Evolutionary conservation across 2,113 vertebrate genomes (phyloP), one percentile per base, ranked within the genome.

Genomic region (Gallinago paraguaiae): DNA sequence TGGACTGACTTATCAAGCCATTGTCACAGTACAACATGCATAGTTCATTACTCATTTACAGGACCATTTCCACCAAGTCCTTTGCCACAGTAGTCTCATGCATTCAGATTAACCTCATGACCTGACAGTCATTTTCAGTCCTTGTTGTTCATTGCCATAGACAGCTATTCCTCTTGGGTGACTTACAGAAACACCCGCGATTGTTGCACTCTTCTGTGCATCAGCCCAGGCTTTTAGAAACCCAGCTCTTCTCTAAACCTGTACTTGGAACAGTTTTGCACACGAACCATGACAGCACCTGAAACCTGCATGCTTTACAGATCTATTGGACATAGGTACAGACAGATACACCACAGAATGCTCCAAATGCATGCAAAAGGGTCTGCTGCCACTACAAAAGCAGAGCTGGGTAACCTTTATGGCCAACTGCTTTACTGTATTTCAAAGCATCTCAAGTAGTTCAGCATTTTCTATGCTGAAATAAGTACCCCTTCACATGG

Each of bases 301-400:
- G 41, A 27, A 77, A 75, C 28, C 48, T 35, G 24, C 2, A 41
- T 92, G 77, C 77, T 77, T 63, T 71, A 45, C 43, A 78, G 72
- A 43, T n/a, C 53, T 3, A 59, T 5, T 50, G 33, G 61, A 70
- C 63, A 91, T 24, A 45, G 79, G 56, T 17, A 75, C 51, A 93
- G 53, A 46, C 76, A 60, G 23, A 88, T 13, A 64, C 6, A 80
- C 96, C 90, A 81, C 63, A 22, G 23, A 68, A 78, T 10, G 69
- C 76, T 85, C 31, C 64, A 88, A 80, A 90, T 78, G 56, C 95
- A 95, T 84, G 80, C 82, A 92, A 35, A 71, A 82, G 77, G 92
- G 93, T 64, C 80, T 84, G 3, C 1, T 16, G 65, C 76, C 77
- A 91, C 37, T 54, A 84, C 24, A 53, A 48, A 92, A 56, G 72